Percentiles rank a stretch among this genome's conserved stretches.
These are phyloP conservation scores for Parnassius orleans DNA, from an alignment of 2,888 invertebrate genomes.

Conservation along the genomic window DNA sequence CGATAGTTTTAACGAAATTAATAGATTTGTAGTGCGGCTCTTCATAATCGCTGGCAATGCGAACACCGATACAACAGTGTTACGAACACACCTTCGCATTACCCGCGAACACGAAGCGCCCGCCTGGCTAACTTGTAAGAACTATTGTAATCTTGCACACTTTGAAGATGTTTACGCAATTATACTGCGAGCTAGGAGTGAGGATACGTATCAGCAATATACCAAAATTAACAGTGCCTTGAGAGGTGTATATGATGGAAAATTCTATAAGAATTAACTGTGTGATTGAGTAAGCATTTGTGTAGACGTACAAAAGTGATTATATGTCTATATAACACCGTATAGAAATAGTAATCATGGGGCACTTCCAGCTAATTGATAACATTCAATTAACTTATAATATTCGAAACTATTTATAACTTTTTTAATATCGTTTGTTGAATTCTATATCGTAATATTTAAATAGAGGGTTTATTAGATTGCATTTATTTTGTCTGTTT, in stretches of 20 bases:
- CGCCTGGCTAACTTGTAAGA: conserved; percentile 47
- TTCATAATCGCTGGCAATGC: conserved; percentile 41
- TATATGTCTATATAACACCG: conserved; percentile 79
- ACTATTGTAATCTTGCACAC: conserved; percentile 67
- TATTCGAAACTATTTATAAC: conserved; percentile 58
- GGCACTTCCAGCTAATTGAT: conserved; percentile 71
- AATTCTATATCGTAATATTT: conserved; percentile 70
- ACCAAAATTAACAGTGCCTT: conserved; percentile 80
- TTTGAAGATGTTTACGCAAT: conserved; percentile 65
- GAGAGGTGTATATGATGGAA: conserved; percentile 57
- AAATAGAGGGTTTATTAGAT: conserved; percentile 71
- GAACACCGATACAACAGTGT: conserved; percentile 26
- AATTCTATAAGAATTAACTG: conserved; percentile 61
- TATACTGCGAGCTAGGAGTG: conserved; percentile 76
- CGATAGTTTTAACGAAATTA: conserved; percentile 63
- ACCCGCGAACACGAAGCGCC: conserved; percentile 33
- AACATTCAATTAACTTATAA: conserved; percentile 59
- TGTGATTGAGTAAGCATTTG: conserved; percentile 55
- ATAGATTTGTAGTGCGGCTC: conserved; percentile 47
- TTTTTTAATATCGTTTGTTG: conserved; percentile 69
- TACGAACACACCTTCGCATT: conserved; percentile 41
- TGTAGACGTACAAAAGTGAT: conserved; percentile 60
- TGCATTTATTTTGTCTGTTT: conserved; percentile 80
- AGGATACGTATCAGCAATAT: conserved; percentile 79
- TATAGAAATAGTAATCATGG: conserved; percentile 80